Conservation (phyloP, 2,797 vertebrate genomes). For the Melopsittacus undulatus region DNA sequence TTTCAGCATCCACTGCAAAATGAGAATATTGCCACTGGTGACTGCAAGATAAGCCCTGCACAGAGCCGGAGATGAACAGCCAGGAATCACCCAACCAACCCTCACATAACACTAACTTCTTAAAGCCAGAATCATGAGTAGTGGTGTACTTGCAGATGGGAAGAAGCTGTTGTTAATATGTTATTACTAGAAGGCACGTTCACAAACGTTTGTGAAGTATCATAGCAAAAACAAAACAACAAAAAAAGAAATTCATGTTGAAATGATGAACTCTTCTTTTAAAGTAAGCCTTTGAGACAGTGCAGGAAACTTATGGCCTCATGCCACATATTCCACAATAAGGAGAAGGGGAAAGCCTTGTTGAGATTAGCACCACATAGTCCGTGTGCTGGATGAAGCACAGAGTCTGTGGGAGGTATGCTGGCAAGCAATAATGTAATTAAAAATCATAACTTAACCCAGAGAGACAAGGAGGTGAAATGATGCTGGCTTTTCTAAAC, state of each 20-base stretch:
- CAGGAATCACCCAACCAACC: not conserved
- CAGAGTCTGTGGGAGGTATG: slow-evolving; percentile 16
- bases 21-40: not conserved
- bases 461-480: not conserved
- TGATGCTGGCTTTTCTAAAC: not conserved
- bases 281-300: not conserved
- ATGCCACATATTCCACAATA: not conserved
- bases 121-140: not conserved
- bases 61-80: not conserved
- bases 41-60: not conserved
- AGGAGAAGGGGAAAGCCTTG: not conserved
- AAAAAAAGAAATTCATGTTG: not conserved
- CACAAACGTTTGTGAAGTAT: slow-evolving; percentile 33
- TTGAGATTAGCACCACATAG: not conserved
- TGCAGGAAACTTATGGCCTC: not conserved
- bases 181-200: slow-evolving; percentile 8
- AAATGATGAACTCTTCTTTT: slow-evolving; percentile 37
- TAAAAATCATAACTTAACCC: not conserved
- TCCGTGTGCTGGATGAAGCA: not conserved
- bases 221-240: not conserved
- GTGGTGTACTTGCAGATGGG: not conserved
- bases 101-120: not conserved
- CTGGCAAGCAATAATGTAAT: not conserved
- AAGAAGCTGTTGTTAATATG: not conserved
- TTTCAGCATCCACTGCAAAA: not conserved